A percentile compares a stretch with the other conserved stretches of the same genome.
Conservation (phyloP, 2,113 vertebrate species). For the Rynchops niger region DNA sequence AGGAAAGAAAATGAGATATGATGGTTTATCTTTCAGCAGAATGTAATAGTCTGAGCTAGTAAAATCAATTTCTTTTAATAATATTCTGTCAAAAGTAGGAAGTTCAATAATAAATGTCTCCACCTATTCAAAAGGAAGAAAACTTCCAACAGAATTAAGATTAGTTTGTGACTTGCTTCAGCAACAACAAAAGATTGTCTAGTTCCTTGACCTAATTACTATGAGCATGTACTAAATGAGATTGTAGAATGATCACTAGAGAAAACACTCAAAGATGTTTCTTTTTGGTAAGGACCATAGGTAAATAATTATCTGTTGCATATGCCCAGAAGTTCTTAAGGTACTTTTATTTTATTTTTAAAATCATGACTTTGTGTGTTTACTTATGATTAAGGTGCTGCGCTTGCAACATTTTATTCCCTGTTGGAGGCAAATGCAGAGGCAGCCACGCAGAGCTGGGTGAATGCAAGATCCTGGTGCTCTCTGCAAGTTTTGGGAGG, state of each 20-base stretch:
- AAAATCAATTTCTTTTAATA: conserved; percentile 48
- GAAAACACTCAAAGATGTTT: neutral
- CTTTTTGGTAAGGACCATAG: neutral
- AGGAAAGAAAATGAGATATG: neutral
- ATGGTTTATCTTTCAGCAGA: conserved; percentile 18
- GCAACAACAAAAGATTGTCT: neutral
- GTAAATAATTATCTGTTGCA: neutral
- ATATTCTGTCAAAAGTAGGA: conserved; percentile 22
- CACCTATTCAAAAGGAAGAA: neutral
- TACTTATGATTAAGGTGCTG: neutral
- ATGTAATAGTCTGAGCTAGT: neutral
- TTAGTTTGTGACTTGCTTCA: neutral
- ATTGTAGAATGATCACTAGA: neutral
- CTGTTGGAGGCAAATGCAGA: neutral
- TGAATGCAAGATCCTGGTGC: neutral
- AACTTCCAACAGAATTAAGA: neutral
- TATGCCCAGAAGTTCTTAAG: neutral
- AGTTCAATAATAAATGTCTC: conserved; percentile 36
- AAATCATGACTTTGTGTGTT: neutral
- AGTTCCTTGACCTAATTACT: neutral
- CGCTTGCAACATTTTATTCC: neutral
- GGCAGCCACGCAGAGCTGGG: neutral
- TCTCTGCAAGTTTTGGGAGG: neutral
- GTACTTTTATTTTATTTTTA: neutral
- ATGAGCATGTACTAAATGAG: neutral